Evolutionary conservation across 1,140 invertebrate genomes (phyloP), one percentile per base, ranked within the genome.

Genomic region (Aleiodes sp.): DNA sequence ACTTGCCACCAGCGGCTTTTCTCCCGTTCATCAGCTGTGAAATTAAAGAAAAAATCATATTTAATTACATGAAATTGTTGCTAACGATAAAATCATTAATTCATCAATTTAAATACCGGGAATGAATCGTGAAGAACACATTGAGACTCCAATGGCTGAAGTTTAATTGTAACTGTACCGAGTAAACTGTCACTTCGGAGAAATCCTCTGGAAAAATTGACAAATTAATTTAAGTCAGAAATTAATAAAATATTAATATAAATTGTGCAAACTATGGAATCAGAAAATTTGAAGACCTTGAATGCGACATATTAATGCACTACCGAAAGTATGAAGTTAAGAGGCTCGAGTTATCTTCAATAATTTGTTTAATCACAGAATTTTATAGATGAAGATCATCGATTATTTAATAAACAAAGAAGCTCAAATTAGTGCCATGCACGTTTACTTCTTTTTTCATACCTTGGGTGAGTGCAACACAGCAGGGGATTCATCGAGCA

Each of bases 121-220:
- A 93, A 96, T 4, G 94, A 93, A 71, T 98, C 95, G 82, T 98
- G 96, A 63, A 98, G 82, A 41, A 91, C 92, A 78, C 95, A 96
- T 67, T 94, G 91, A 0, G 91, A 93, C 88, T 98, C 95, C 46
- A 98, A 85, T 14, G 91, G 91, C 73, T 92, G 91, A 52, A 98
- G 83, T 81, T 98, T 98, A 0, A 97, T 90, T 72, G 88, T 90
- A 1, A 90, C 93, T 9, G 91, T 92, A n/a, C 96, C 97, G 65
- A 98, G 84, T n/a, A 97, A 84, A 41, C 91, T 88, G 83, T 98
- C 96, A 75, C 92, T 90, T 69, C 94, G 88, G 76, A 98, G 91
- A 84, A 97, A 97, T 70, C 96, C 95, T 80, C 96, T 96, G 90
- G 86, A 94, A 94, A 88, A 91, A 74, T 62, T 10, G 10, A 67